Evolutionary conservation across 1,140 invertebrate species (phyloP).

Genomic region (Pachyrhynchus sulphureomaculatus): DNA sequence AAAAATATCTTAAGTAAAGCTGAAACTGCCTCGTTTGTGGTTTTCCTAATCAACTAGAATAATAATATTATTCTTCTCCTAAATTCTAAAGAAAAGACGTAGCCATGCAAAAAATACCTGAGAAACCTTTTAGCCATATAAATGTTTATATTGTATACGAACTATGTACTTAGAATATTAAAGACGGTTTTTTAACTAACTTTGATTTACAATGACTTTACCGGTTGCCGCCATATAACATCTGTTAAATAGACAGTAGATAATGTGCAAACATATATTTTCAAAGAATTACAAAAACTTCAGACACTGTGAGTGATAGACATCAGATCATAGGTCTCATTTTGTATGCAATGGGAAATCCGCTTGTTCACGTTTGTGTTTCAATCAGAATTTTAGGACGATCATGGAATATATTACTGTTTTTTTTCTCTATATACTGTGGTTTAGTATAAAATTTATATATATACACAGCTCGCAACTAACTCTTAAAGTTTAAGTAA

Average conservation of each 20-base stretch:
- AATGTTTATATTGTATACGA: conserved; percentile 3
- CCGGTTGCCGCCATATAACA: conserved; percentile 11
- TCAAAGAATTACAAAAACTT: conserved; percentile 16
- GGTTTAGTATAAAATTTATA: not conserved
- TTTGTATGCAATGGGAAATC: conserved; percentile 23
- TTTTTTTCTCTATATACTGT: conserved; percentile 7
- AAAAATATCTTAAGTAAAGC: too few species aligned
- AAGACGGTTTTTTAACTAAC: conserved; percentile 10
- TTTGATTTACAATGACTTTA: conserved; percentile 1
- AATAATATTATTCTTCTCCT: not conserved
- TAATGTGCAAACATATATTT: conserved; percentile 16
- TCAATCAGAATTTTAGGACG: conserved; percentile 34
- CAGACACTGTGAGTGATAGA: conserved; percentile 27
- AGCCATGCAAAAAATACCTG: not conserved
- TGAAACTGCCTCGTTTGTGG: too few species aligned
- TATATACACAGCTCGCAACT: not conserved
- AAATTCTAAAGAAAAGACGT: too few species aligned
- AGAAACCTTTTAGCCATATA: conserved; percentile 16
- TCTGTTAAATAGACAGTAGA: conserved; percentile 18
- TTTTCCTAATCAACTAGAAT: not conserved
- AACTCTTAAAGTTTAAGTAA: not conserved
- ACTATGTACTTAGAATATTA: conserved; percentile 12
- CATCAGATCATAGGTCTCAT: conserved; percentile 20
- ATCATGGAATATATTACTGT: conserved; percentile 27
- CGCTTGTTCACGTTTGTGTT: conserved; percentile 24